phyloP scores from a whole-genome alignment of 2,888 invertebrate genomes.

The Leucophenga maculata region DNA sequence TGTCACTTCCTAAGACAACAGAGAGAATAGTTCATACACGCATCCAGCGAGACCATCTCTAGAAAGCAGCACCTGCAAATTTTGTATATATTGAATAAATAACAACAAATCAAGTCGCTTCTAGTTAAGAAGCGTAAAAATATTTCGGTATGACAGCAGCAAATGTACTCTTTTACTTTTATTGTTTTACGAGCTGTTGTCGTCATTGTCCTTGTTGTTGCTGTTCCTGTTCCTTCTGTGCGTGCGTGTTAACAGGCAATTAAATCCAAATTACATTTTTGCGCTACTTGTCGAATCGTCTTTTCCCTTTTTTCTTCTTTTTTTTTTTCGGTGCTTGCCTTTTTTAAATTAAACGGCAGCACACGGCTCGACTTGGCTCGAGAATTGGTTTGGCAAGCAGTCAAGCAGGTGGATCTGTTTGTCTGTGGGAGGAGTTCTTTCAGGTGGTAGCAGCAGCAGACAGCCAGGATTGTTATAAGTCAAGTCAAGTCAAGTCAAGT shows the following conservation, averaged over 20 bases:
- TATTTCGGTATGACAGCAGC: not conserved
- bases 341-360: conserved; percentile 7
- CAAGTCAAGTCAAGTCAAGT: not conserved
- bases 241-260: conserved; percentile 67
- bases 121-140: too few relatives aligned
- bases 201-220: not conserved
- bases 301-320: conserved; percentile 38
- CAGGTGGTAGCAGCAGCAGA: conserved; percentile 22
- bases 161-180: not conserved
- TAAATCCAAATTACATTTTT: conserved; percentile 65
- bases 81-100: too few relatives aligned
- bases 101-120: too few relatives aligned
- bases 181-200: not conserved
- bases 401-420: conserved; percentile 6
- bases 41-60: too few relatives aligned
- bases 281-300: conserved; percentile 43
- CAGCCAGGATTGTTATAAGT: not conserved
- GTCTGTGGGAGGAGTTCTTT: conserved; percentile 15
- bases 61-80: too few relatives aligned
- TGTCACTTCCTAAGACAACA: too few relatives aligned
- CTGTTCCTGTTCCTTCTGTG: conserved; percentile 48
- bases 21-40: too few relatives aligned
- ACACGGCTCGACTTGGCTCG: conserved; percentile 3
- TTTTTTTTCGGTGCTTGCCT: not conserved
- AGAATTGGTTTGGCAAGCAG: not conserved